Percentiles rank a stretch among this genome's conserved stretches.
Evolutionary conservation across 2,113 vertebrate species (phyloP).

Genomic region (Paralichthys olivaceus): DNA sequence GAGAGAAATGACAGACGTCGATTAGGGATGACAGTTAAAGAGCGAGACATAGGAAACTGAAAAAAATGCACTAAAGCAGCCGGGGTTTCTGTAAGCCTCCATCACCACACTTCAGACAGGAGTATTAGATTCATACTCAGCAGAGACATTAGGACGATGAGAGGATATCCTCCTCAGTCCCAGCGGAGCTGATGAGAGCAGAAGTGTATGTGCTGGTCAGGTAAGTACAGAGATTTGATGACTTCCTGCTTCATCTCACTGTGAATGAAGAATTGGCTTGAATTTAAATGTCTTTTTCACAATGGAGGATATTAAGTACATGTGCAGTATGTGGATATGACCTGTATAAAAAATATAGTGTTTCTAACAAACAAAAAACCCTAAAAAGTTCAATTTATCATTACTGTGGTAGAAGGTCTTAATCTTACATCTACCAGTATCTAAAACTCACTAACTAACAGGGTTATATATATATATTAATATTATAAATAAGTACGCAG

Average conservation of each 20-base stretch:
- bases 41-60: neutral
- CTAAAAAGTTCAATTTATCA: too few species aligned
- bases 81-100: conserved; percentile 35
- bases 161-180: conserved; percentile 47
- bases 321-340: neutral
- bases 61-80: conserved; percentile 4
- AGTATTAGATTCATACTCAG: conserved; percentile 49
- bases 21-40: conserved; percentile 11
- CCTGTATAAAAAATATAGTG: neutral
- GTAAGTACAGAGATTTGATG: conserved; percentile 1
- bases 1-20: conserved; percentile 4
- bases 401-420: too few species aligned
- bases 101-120: conserved; percentile 24
- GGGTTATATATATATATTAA: too few species aligned
- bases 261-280: conserved; percentile 17
- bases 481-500: too few species aligned
- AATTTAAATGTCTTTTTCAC: neutral
- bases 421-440: too few species aligned
- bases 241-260: conserved; percentile 26
- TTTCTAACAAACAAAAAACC: too few species aligned
- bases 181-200: conserved; percentile 21
- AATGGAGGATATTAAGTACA: conserved; percentile 3
- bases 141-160: conserved; percentile 53
- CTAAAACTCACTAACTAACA: too few species aligned
- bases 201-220: conserved; percentile 24